phyloP scores from a whole-genome alignment of 2,113 vertebrate genomes.

The Scomber japonicus region DNA sequence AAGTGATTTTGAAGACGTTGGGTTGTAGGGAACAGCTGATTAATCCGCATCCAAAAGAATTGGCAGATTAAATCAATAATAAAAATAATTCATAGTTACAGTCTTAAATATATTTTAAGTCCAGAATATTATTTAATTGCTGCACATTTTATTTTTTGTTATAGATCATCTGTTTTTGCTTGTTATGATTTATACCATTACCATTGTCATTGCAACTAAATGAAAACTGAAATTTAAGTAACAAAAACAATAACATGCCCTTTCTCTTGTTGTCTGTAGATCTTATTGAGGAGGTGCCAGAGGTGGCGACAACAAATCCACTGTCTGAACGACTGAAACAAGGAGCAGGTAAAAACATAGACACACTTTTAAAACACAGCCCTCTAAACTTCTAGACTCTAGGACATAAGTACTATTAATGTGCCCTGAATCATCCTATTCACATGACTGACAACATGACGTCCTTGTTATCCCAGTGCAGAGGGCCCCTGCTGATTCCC shows the following conservation, averaged over 20 bases:
- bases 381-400: background rate
- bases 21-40: too few relatives aligned
- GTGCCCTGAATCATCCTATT: slow-evolving; percentile 43
- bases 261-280: slow-evolving; percentile 82
- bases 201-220: background rate
- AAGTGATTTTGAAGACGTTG: too few relatives aligned
- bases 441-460: slow-evolving; percentile 68
- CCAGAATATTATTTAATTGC: too few relatives aligned
- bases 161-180: background rate
- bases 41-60: too few relatives aligned
- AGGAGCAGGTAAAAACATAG: slow-evolving; percentile 90
- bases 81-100: too few relatives aligned
- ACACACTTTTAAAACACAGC: background rate
- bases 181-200: background rate
- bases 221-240: background rate
- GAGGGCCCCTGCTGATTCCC: slow-evolving; percentile 83
- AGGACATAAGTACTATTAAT: background rate
- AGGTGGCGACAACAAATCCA: slow-evolving; percentile 87
- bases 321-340: slow-evolving; percentile 92
- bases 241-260: background rate
- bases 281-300: slow-evolving; percentile 91
- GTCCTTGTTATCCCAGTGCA: slow-evolving; percentile 82
- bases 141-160: background rate
- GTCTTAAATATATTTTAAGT: too few relatives aligned
- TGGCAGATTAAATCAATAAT: too few relatives aligned